Base-by-base conservation (phyloP, 2,797 vertebrate genomes). In the Synaphobranchus kaupii region DNA sequence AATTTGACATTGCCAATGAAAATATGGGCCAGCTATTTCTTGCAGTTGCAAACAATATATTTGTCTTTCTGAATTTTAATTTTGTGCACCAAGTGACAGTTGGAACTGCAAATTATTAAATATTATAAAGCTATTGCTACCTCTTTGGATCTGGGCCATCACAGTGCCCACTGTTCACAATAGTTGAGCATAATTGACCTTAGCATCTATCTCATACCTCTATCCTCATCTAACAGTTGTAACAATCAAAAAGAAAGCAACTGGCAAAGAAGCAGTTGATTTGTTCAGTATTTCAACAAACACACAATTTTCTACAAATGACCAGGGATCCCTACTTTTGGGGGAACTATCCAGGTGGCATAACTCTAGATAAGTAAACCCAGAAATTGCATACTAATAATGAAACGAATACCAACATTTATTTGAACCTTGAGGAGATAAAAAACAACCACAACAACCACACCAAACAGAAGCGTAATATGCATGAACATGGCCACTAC, bases 401-500 rank as follows among this genome's bases (percentile, higher is more conserved):
- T 81, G 47, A 81, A 81, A 81, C 44, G 22, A 81, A 48, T 47
- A 48, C 44, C 20, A 81, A 47, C 48, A 22, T 28, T 44, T n/a
- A n/a, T n/a, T n/a, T n/a, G n/a, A n/a, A n/a, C n/a, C n/a, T n/a
- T n/a, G n/a, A n/a, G n/a, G n/a, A n/a, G n/a, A n/a, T n/a, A n/a
- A 78, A 78, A 81, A 50, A 48, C 78, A 44, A 20, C 34, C 73
- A 78, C 17, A 20, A 78, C 78, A 81, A 81, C 44, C 78, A 81
- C 78, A 50, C 22, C 25, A 13, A 25, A n/a, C 78, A 81, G 78
- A 48, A 44, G 50, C 44, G 50, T 81, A 48, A 81, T 81, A 81
- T 81, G 78, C 10, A 15, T 4, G 22, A 50, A 81, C 78, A 81
- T n/a, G 22, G 78, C n/a, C 20, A 48, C 44, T n/a, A 50, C 44